Percentiles rank a stretch among this genome's conserved stretches.
Conservation (phyloP, 2,113 vertebrate genomes). For the Heteronetta atricapilla region DNA sequence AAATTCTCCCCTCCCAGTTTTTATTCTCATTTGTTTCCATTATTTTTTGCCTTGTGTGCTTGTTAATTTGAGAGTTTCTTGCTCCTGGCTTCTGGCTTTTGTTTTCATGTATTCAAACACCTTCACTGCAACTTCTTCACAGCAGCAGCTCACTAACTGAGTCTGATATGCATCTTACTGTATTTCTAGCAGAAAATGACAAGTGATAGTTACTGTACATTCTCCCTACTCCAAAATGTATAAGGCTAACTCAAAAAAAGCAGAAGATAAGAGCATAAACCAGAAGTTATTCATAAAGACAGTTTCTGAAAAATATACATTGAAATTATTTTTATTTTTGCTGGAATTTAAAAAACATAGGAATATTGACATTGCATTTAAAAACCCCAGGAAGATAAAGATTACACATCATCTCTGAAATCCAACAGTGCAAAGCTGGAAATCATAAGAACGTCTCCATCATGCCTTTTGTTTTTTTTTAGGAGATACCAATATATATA, state of each 20-base stretch:
- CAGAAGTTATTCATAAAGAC: constrained; percentile 60
- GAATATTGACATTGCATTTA: constrained; percentile 74
- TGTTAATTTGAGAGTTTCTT: background rate
- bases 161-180: background rate
- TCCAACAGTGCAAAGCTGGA: constrained; percentile 53
- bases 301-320: constrained; percentile 66
- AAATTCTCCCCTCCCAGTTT: background rate
- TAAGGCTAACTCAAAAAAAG: background rate
- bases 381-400: constrained; percentile 69
- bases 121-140: background rate
- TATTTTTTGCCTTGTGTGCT: background rate
- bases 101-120: background rate
- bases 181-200: background rate
- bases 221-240: background rate
- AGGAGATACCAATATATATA: constrained; percentile 11
- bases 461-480: background rate
- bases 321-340: constrained; percentile 76
- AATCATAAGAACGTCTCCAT: constrained; percentile 13
- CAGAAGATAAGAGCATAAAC: constrained; percentile 2
- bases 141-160: background rate
- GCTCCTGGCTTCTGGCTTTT: background rate
- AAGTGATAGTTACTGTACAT: background rate
- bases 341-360: constrained; percentile 73
- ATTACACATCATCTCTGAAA: constrained; percentile 66
- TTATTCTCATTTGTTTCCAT: background rate